A percentile compares a stretch with the other conserved stretches of the same genome.
Conservation (phyloP, 2,888 invertebrate species). For the Cyrtodaria siliqua region DNA sequence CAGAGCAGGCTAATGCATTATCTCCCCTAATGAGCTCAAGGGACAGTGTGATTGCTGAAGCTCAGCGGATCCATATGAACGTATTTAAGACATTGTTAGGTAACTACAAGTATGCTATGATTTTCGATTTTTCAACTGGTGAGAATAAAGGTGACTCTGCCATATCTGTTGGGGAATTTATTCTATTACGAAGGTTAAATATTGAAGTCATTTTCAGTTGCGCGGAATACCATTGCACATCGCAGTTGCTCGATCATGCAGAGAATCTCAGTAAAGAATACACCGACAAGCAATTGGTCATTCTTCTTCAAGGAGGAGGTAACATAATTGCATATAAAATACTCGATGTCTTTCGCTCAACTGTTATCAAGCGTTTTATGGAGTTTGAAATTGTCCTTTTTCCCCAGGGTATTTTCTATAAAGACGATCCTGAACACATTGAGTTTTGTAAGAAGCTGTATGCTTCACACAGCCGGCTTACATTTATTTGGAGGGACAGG, state of each 20-base stretch:
- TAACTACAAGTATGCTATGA: neutral
- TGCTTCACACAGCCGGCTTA: too few species aligned
- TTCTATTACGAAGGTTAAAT: too few species aligned
- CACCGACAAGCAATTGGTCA: neutral
- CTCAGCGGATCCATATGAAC: neutral
- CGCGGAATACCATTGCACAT: neutral
- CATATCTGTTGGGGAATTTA: neutral
- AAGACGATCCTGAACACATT: too few species aligned
- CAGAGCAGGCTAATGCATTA: too few species aligned
- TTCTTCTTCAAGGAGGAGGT: conserved; percentile 1
- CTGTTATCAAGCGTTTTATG: neutral
- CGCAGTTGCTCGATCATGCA: neutral
- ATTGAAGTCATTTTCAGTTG: too few species aligned
- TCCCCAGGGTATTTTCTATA: too few species aligned
- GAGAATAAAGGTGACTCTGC: neutral
- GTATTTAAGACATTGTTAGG: neutral
- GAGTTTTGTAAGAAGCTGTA: too few species aligned
- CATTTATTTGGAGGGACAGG: too few species aligned
- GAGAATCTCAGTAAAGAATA: neutral
- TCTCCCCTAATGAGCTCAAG: too few species aligned
- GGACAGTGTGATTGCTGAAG: neutral
- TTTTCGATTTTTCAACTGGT: neutral
- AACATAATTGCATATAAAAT: neutral
- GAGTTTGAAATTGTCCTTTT: too few species aligned
- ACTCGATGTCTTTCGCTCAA: neutral